Conservation (phyloP, 1,140 invertebrate genomes). For the Tetramorium simillimum region DNA sequence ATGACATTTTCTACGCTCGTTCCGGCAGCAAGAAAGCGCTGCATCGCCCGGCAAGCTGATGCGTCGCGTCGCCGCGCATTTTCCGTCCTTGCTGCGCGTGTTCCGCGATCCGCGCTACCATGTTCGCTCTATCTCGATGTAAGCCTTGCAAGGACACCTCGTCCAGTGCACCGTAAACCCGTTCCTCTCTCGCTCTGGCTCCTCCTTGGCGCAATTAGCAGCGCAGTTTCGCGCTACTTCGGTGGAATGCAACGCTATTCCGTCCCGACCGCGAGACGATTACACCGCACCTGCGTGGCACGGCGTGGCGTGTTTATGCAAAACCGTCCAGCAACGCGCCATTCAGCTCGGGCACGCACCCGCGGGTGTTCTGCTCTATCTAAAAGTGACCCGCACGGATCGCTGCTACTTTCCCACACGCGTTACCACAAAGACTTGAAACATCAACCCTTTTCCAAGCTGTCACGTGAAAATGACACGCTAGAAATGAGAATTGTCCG, state of each 20-base stretch:
- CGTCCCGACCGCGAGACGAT: slow-evolving; percentile 28
- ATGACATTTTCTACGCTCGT: slow-evolving; percentile 1
- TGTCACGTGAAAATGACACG: neutral
- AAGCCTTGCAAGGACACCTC: slow-evolving; percentile 64
- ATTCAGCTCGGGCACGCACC: slow-evolving; percentile 20
- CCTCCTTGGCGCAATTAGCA: slow-evolving; percentile 44
- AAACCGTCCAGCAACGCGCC: neutral
- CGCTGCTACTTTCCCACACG: neutral
- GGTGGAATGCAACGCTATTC: slow-evolving; percentile 57
- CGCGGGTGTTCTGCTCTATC: neutral
- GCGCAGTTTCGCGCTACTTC: slow-evolving; percentile 38
- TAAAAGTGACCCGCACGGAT: slow-evolving; percentile 10
- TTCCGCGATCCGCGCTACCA: neutral
- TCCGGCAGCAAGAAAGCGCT: slow-evolving; percentile 7
- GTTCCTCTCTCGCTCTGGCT: slow-evolving; percentile 51
- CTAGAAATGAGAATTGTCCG: neutral
- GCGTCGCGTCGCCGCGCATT: neutral
- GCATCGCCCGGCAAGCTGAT: neutral
- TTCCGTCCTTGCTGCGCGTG: slow-evolving; percentile 1
- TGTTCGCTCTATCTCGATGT: neutral
- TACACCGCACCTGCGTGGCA: slow-evolving; percentile 16
- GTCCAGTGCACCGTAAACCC: slow-evolving; percentile 59
- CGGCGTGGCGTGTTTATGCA: slow-evolving; percentile 5
- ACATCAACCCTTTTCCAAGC: neutral
- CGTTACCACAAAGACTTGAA: neutral